Percentiles rank a stretch among this genome's conserved stretches.
phyloP scores from a whole-genome alignment of 2,113 vertebrate genomes.

The Lanius ludovicianus region DNA sequence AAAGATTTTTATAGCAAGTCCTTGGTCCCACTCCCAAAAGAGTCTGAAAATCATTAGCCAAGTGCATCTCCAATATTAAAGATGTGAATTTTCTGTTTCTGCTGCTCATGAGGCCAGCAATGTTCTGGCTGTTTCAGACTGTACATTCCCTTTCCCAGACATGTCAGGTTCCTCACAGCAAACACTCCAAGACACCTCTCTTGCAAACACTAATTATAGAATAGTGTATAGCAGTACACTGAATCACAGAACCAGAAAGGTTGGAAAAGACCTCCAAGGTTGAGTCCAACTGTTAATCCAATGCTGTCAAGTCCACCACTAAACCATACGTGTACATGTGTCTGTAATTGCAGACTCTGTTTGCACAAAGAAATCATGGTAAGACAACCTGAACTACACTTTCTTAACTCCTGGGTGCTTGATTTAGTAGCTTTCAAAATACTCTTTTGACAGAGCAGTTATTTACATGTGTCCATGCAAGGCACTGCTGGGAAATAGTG shows the following conservation, averaged over 20 bases:
- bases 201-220: neutral
- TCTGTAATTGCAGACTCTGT: neutral
- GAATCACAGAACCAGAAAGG: neutral
- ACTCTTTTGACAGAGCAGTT: neutral
- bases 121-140: neutral
- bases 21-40: neutral
- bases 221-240: neutral
- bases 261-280: neutral
- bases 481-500: neutral
- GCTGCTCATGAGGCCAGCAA: neutral
- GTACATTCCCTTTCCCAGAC: neutral
- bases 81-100: neutral
- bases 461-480: neutral
- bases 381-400: neutral
- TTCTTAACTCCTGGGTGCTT: neutral
- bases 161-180: neutral
- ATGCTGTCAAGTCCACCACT: neutral
- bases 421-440: neutral
- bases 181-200: neutral
- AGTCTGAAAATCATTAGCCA: neutral
- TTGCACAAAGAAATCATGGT: neutral
- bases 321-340: too few species aligned
- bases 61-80: neutral
- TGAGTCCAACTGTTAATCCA: neutral
- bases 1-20: neutral